Evolutionary conservation across 2,113 vertebrate species (phyloP), one percentile per base, ranked within the genome.

Genomic region (Cebus imitator): DNA sequence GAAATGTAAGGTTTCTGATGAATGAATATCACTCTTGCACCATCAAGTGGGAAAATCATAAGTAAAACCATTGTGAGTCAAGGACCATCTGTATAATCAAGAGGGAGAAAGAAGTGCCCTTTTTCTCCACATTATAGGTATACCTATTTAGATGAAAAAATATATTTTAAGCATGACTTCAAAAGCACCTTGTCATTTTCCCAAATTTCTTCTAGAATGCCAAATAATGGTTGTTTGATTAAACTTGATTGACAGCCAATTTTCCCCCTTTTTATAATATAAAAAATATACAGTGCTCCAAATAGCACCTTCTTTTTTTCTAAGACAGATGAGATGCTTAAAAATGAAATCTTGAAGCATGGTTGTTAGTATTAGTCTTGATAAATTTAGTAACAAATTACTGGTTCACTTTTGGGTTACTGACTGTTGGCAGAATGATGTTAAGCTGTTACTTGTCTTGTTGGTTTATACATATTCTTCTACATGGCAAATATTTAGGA

Each of bases 331-430:
- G 87, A 40, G 35, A 94, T 97, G 55, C 50, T 96, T 93, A 88
- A 73, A 97, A 96, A 90, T 96, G 93, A 88, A 96, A 89, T 96
- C 43, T 93, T 96, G 48, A 97, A 95, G 27, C 52, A n/a, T 91
- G 86, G 40, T 76, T 96, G 91, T 96, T 97, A 96, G 50, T 93
- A 27, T 66, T 96, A 73, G 75, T 90, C 86, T 89, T 95, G 66
- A 92, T 70, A 97, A 96, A 90, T 94, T 64, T 68, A 93, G 35
- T 80, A 96, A 92, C 37, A 94, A 94, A 97, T 94, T 94, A 83
- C 68, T 88, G 85, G 58, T 92, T 97, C 72, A 58, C 78, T 92
- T 91, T 94, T 83, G 50, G 57, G 64, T 87, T 95, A 93, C 79
- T 92, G 43, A 66, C 50, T 86, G 8, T 91, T 87, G 90, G 48